Conservation (phyloP, 2,797 vertebrate genomes). For the Acrocephalus scirpaceus region DNA sequence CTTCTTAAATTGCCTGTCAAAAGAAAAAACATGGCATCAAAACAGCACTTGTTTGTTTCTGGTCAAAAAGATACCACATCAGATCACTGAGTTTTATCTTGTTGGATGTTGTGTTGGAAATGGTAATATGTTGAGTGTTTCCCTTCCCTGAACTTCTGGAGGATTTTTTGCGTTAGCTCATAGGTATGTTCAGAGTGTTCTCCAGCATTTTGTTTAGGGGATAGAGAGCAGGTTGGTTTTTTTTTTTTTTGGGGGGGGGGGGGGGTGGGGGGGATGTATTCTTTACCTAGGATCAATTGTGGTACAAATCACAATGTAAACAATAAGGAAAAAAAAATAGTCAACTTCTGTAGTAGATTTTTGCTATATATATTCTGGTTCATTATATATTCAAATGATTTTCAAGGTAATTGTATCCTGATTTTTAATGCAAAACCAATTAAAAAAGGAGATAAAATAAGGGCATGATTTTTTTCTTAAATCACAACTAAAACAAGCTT, state of each 20-base stretch:
- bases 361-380: not conserved
- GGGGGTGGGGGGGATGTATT: accelerated
- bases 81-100: not conserved
- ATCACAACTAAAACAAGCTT: not conserved
- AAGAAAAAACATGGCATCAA: not conserved
- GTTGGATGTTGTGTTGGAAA: not conserved
- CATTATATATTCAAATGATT: not conserved
- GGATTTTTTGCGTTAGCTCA: not conserved
- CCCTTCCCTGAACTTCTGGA: not conserved
- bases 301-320: not conserved
- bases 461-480: not conserved
- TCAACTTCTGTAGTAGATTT: not conserved
- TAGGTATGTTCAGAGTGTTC: not conserved
- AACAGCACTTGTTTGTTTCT: not conserved
- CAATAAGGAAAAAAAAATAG: not conserved
- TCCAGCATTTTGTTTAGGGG: not conserved
- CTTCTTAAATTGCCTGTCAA: not conserved
- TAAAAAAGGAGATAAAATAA: not conserved
- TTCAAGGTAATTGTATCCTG: not conserved
- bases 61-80: not conserved
- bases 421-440: not conserved
- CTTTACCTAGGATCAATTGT: not conserved
- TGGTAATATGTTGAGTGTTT: not conserved
- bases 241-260: accelerated
- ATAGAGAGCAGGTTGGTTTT: not conserved